phyloP scores from a whole-genome alignment of 2,113 vertebrate species.

The Forbesichthys papilliferus region DNA sequence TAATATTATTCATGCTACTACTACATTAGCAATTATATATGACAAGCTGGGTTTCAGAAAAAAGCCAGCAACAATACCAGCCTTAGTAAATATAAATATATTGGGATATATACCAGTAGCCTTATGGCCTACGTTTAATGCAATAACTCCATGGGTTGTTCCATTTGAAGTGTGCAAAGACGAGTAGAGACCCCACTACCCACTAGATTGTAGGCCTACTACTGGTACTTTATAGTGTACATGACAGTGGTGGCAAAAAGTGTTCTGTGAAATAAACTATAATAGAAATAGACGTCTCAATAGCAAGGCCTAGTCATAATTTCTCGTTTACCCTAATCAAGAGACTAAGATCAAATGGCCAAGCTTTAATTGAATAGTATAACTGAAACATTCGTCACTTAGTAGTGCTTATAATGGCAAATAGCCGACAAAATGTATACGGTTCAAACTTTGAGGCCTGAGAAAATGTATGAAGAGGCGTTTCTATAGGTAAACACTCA shows the following conservation, averaged over 20 bases:
- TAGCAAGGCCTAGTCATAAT: neutral
- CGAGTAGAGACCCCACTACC: conserved; percentile 3
- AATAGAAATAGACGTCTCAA: too few species aligned
- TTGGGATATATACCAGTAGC: conserved; percentile 1
- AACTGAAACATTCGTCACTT: neutral
- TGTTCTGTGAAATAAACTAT: neutral
- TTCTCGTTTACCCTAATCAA: neutral
- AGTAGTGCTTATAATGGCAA: neutral
- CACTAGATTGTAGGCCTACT: conserved; percentile 15
- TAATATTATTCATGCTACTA: neutral
- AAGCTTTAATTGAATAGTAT: neutral
- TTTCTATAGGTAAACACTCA: neutral
- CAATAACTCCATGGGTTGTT: neutral
- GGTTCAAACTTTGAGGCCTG: neutral
- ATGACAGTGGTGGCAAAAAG: neutral
- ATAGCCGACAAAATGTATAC: neutral
- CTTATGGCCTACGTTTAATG: conserved; percentile 2
- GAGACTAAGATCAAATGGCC: neutral
- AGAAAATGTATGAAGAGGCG: neutral
- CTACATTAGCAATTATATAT: neutral
- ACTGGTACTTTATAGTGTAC: conserved; percentile 22
- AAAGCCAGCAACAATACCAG: conserved; percentile 14
- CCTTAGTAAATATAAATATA: conserved; percentile 18
- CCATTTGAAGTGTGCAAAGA: conserved; percentile 9
- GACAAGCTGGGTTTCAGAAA: conserved; percentile 26